Base-by-base conservation (phyloP, 2,797 vertebrate genomes). In the Alauda arvensis region DNA sequence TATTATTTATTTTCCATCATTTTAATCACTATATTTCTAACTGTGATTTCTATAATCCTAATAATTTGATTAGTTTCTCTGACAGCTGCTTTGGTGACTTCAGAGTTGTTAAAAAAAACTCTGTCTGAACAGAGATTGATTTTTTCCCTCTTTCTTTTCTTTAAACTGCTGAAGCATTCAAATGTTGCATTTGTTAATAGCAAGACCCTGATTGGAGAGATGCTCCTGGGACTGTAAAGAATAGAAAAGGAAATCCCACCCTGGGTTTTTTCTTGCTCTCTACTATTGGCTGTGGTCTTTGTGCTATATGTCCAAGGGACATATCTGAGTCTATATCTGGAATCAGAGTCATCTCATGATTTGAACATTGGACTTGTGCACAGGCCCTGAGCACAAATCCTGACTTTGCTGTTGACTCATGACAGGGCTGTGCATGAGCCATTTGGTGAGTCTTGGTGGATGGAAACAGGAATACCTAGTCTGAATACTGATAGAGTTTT, bases 211-310 rank as follows among this genome's bases (percentile, higher is more conserved):
- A 71, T 56, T 84, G 76, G 69, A 57, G 42, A 62, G 68, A 40
- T 77, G 56, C 24, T 79, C 17, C 59, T 80, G 68, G 56, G 62
- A 69, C 67, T 34, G 53, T 52, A 82, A 40, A 93, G 71, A 72
- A 29, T 6, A 83, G 43, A 72, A 94, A 56, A 87, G 67, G 63
- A 91, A 87, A 91, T 88, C 69, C 65, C 33, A 71, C 39, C 34
- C 42, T 74, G 67, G 18, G 10, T 81, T 87, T 87, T 90, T 89
- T 78, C 56, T 90, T 81, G 18, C 42, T 72, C 8, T 77, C 34
- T 80, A 33, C 79, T 89, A 63, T 83, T 76, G 49, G 59, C 37
- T 78, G 34, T 85, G 34, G 39, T 65, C 37, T 79, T 84, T n/a
- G 21, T 89, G 66, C 69, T 88, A 1, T 83, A 26, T 87, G 92